Conservation (phyloP, 2,113 vertebrate species). For the Myotis davidii region DNA sequence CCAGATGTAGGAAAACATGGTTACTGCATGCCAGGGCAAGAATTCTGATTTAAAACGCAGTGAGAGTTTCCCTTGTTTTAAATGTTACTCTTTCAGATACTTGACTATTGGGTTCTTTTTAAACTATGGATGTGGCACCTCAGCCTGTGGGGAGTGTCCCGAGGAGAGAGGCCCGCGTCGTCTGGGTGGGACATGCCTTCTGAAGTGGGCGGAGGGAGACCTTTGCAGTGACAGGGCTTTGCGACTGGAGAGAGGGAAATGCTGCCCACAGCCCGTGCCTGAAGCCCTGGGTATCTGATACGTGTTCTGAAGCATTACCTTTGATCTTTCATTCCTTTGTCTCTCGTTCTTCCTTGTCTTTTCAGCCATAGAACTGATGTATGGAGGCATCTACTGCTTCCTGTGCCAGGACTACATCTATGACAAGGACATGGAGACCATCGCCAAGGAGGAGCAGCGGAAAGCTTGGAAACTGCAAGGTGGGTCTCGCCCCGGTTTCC, state of each 20-base stretch:
- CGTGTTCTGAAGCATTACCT: not conserved
- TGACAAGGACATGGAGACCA: slow-evolving; percentile 99
- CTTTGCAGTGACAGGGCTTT: no score
- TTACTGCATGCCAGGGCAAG: not conserved
- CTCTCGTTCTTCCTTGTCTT: slow-evolving; percentile 28
- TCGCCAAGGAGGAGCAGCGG: slow-evolving; percentile 99
- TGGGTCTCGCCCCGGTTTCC: slow-evolving; percentile 79
- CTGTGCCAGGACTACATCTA: slow-evolving; percentile 99
- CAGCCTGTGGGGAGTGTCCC: not conserved
- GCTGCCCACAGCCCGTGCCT: not conserved
- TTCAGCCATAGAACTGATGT: slow-evolving; percentile 97
- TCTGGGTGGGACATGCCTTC: not conserved
- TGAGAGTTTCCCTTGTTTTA: not conserved
- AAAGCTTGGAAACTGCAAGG: slow-evolving; percentile 99
- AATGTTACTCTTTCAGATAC: no score
- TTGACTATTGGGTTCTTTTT: not conserved
- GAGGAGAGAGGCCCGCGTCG: fast-evolving
- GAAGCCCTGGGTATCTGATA: not conserved
- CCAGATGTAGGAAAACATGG: not conserved
- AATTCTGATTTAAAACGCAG: not conserved
- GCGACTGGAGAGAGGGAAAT: not conserved
- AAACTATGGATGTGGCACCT: not conserved
- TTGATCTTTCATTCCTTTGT: not conserved
- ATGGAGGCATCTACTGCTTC: slow-evolving; percentile 99
- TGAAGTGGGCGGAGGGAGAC: no score